Evolutionary conservation across 2,888 invertebrate species (phyloP), one percentile per base, ranked within the genome.

Genomic region (Silvanus unidentatus): DNA sequence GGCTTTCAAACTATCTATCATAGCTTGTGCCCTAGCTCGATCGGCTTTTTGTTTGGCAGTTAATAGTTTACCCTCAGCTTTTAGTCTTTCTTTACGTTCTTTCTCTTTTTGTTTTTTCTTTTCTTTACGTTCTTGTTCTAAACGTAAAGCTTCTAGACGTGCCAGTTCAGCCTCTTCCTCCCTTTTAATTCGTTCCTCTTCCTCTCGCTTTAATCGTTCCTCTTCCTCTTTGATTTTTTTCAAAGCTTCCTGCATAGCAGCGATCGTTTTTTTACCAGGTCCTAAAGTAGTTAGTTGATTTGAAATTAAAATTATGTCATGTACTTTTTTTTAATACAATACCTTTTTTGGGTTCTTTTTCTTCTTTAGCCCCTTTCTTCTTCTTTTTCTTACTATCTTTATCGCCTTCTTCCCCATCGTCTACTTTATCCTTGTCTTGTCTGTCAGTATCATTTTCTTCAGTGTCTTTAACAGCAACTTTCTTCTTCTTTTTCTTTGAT

Each of bases 1-100:
- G 6, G 90, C 92, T 70, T 90, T 92, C 32, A 94, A 74, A 1
- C 88, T 86, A 42, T 94, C 92, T 49, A 97, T 73, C 78, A 94
- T 81, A 45, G 89, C 90, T 69, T 91, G 88, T 5, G 93, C 92
- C 54, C 94, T 78, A 0, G 89, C 88, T 50, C 87, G 82, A 59
- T 93, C 93, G 53, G 88, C 88, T 68, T 92, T 95, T 68, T 99
- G 95, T 70, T 95, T 95, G 0, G 90, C 84, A 1, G 95, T 95
- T 46, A 97, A 73, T 27, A 94, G 76, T 72, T 94, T 97, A 2
- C 98, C 98, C 73, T 97, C 97, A n/a, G 90, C 91, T 71, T 97
- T 97, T 57, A 94, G 76, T 64, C 92, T 79, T 62, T 93, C 93
- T 70, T 91, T 93, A 40, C 89, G 80, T 65, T 95, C 95, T 64